Percentiles rank a stretch among this genome's conserved stretches.
These are phyloP conservation scores for Cheilosia impressa DNA, from an alignment of 2,888 invertebrate species.

Conservation along the genomic window DNA sequence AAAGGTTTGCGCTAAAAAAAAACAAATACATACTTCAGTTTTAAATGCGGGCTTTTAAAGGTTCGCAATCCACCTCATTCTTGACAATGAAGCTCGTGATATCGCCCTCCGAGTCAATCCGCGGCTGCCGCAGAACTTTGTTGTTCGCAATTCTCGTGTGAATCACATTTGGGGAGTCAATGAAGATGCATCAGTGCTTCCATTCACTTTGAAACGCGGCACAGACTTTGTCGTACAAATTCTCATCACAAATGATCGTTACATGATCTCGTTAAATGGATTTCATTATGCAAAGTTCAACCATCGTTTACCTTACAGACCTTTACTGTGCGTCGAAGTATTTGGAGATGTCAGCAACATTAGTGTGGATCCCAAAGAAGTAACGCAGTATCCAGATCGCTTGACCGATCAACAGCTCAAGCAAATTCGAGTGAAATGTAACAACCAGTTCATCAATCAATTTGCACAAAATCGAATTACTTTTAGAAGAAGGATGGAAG, in stretches of 20 bases:
- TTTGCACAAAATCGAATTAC: neutral
- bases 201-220: constrained; percentile 79
- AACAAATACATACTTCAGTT: neutral
- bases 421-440: neutral
- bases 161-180: constrained; percentile 89
- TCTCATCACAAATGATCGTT: constrained; percentile 86
- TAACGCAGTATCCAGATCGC: constrained; percentile 79
- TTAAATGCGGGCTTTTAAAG: neutral
- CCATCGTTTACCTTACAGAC: constrained; percentile 86
- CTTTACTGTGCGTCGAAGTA: constrained; percentile 86
- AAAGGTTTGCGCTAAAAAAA: constrained; percentile 78
- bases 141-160: constrained; percentile 89
- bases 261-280: constrained; percentile 88
- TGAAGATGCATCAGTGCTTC: constrained; percentile 86
- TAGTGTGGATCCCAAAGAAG: constrained; percentile 82
- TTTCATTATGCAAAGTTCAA: constrained; percentile 88
- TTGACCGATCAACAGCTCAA: neutral
- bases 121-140: constrained; percentile 89
- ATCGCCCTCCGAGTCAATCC: constrained; percentile 91
- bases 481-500: neutral
- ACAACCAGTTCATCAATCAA: neutral
- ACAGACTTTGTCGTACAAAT: constrained; percentile 84
- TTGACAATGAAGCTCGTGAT: constrained; percentile 81
- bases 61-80: constrained; percentile 11
- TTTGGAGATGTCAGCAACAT: constrained; percentile 86